Percentiles rank a stretch among this genome's conserved stretches.
phyloP scores from a whole-genome alignment of 2,888 invertebrate species.

The Macrophya alboannulata region DNA sequence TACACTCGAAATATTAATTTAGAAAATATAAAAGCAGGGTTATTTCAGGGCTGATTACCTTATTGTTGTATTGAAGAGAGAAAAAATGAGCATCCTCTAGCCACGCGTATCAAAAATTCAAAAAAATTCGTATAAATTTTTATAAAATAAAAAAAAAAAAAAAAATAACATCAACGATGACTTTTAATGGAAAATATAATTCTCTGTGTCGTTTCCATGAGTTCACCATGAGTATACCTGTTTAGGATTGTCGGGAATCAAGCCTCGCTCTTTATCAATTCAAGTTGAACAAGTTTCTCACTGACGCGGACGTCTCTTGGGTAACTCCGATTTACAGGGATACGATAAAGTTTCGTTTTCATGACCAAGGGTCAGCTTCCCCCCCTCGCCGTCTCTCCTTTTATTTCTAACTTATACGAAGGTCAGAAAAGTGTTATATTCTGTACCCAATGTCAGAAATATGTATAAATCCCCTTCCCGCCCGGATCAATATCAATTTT shows the following conservation, averaged over 20 bases:
- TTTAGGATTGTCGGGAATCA: not conserved
- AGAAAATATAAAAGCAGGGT: not conserved
- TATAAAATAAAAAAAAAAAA: not conserved
- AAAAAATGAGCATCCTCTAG: not conserved
- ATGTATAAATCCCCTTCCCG: not conserved
- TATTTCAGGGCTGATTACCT: not conserved
- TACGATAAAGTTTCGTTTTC: slow-evolving; percentile 34
- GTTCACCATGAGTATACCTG: too few species aligned
- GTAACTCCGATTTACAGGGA: slow-evolving; percentile 25
- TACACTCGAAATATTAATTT: not conserved
- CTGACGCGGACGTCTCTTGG: slow-evolving; percentile 21
- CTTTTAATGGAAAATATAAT: not conserved
- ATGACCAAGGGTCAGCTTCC: slow-evolving; percentile 7
- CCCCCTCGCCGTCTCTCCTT: not conserved
- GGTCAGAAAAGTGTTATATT: not conserved
- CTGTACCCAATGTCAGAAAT: not conserved
- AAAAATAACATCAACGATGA: not conserved
- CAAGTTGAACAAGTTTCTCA: slow-evolving; percentile 11
- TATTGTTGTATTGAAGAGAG: not conserved
- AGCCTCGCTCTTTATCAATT: slow-evolving; percentile 20
- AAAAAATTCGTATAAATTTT: not conserved
- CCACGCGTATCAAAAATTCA: not conserved
- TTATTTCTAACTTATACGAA: slow-evolving; percentile 27
- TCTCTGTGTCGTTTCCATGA: too few species aligned
- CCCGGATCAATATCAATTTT: slow-evolving; percentile 8